Conservation (phyloP, 2,888 invertebrate genomes). For the Chrysotoxum bicinctum region DNA sequence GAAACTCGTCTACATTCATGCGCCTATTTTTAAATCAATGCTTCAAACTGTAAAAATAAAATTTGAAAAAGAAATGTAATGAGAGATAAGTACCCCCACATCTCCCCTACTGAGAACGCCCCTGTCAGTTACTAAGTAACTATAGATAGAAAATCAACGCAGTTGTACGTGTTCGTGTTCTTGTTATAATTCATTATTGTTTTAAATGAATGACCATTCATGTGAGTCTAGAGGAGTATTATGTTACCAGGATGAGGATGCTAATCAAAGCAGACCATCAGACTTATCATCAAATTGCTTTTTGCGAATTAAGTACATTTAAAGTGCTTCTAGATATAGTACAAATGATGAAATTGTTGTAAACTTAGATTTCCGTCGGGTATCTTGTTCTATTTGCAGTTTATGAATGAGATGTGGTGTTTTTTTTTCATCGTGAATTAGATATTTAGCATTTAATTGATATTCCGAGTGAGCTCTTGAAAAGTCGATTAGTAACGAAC, state of each 20-base stretch:
- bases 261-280: constrained; percentile 14
- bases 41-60: no score
- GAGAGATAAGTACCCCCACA: neutral
- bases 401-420: neutral
- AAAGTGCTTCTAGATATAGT: neutral
- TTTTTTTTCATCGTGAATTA: neutral
- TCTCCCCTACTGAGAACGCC: no score
- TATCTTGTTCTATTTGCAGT: neutral
- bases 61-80: no score
- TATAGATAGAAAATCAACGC: neutral
- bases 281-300: constrained; percentile 14
- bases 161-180: neutral
- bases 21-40: no score
- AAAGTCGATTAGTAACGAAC: neutral
- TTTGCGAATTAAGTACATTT: neutral
- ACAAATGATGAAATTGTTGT: neutral
- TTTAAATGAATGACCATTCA: constrained; percentile 15
- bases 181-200: constrained; percentile 12
- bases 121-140: neutral
- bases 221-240: neutral
- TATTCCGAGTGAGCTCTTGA: neutral
- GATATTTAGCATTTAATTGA: neutral
- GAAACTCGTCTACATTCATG: no score
- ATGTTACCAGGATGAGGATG: constrained; percentile 21
- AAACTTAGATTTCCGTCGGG: constrained; percentile 11